Base-by-base conservation (phyloP, 2,888 invertebrate genomes). In the Heteropelma amictum region DNA sequence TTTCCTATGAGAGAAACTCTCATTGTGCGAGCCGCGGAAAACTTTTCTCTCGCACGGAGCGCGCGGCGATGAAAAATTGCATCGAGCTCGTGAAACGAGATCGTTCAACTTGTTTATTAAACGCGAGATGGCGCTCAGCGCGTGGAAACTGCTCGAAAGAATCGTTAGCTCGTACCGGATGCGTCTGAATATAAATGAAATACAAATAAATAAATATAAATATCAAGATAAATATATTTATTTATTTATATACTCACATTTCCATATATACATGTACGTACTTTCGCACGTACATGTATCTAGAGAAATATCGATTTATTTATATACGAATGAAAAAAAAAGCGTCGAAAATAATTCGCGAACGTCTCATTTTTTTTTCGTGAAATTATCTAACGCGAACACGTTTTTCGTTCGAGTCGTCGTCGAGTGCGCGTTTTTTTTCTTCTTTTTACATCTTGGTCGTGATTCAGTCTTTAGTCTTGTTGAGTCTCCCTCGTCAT, bases 401-500 rank as follows among this genome's bases (percentile, higher is more conserved):
- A 21, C 17, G 12, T 14, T 19, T 10, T 45, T 49, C 17, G 26
- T 19, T 49, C 63, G 30, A 12, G n/a, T 47, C 33, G 8, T 21
- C 42, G 45, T 21, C 40, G 10, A 23, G 40, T 12, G 38, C 26
- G 65, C 23, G 38, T 58, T 23, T 28, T 58, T 58, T 56, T 21
- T 60, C 47, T 17, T 61, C 54, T 28, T 58, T 58, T 56, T 21
- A 54, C 47, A 12, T 61, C 54, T 75, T 75, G 71, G 75, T 75
- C 75, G 67, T 67, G 19, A 38, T 56, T 75, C 75, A 75, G 75
- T 75, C 75, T 75, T 75, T 65, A 61, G 47, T 71, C 70, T 74
- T 54, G 64, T 38, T 49, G 58, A 26, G 40, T 64, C 38, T 74
- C 73, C 69, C 51, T 53, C 49, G 45, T 61, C 30, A 19, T 21